Conservation (phyloP, 2,113 vertebrate genomes). For the Hippoglossus stenolepis region DNA sequence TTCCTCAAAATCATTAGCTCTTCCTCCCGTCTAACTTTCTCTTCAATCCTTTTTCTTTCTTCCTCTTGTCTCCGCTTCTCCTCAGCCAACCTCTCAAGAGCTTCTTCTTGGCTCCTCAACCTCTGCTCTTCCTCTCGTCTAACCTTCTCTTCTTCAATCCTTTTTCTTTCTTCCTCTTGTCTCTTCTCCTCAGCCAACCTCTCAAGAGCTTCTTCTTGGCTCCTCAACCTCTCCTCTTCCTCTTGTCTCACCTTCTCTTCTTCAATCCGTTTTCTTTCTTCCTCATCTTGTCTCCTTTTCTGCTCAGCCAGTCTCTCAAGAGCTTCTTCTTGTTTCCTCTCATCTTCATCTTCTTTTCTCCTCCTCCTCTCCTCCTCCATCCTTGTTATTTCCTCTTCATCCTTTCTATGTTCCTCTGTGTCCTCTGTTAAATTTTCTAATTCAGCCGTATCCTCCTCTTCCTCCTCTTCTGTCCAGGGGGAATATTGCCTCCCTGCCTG, state of each 20-base stretch:
- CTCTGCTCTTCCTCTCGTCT: background rate
- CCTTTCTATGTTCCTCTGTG: background rate
- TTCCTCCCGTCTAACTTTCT: background rate
- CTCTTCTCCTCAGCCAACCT: slow-evolving; percentile 1
- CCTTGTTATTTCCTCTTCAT: slow-evolving; percentile 10
- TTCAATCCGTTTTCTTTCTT: slow-evolving; percentile 7
- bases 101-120: background rate
- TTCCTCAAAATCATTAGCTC: background rate
- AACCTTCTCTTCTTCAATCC: slow-evolving; percentile 2
- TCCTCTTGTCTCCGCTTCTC: background rate
- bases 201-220: background rate
- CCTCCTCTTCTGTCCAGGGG: slow-evolving; percentile 65
- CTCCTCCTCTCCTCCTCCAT: background rate
- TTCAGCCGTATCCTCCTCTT: slow-evolving; percentile 27
- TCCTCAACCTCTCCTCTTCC: background rate
- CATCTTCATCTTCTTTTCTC: slow-evolving; percentile 22
- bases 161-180: background rate
- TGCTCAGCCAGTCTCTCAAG: slow-evolving; percentile 19
- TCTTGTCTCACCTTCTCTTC: background rate
- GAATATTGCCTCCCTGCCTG: slow-evolving; percentile 51
- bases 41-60: slow-evolving; percentile 16
- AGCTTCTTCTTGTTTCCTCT: slow-evolving; percentile 9
- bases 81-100: background rate
- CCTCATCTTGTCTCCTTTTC: slow-evolving; percentile 23
- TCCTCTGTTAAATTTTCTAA: slow-evolving; percentile 1